A percentile compares a stretch with the other conserved stretches of the same genome.
phyloP scores from a whole-genome alignment of 2,797 vertebrate species.

The Intellagama lesueurii region DNA sequence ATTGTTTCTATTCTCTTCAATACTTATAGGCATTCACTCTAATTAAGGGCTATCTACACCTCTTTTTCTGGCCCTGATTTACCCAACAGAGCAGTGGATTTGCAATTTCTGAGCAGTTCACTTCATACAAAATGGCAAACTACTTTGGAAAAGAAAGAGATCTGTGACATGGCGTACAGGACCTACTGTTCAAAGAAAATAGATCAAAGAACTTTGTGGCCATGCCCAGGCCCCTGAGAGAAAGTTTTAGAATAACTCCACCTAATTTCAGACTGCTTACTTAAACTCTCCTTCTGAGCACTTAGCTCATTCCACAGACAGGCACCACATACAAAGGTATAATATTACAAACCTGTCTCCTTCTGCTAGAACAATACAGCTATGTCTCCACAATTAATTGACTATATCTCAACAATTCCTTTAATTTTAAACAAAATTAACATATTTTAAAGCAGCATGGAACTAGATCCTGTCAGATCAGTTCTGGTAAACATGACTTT shows the following conservation, averaged over 20 bases:
- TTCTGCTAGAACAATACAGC: constrained; percentile 63
- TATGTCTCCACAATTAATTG: constrained; percentile 51
- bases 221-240: not conserved
- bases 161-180: not conserved
- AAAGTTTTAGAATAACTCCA: constrained; percentile 20
- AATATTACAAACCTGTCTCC: constrained; percentile 40
- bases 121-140: not conserved
- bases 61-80: not conserved
- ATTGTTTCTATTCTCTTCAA: not conserved
- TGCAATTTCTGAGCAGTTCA: not conserved
- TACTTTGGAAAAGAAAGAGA: not conserved
- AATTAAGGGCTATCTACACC: not conserved
- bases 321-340: too few relatives aligned
- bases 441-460: constrained; percentile 63
- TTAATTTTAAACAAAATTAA: constrained; percentile 46
- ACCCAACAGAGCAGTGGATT: not conserved
- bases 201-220: not conserved
- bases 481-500: constrained; percentile 49
- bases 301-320: too few relatives aligned
- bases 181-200: not conserved
- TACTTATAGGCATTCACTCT: constrained; percentile 32
- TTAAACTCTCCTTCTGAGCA: constrained; percentile 46
- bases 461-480: constrained; percentile 49
- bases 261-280: constrained; percentile 27
- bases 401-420: not conserved